A percentile compares a stretch with the other conserved stretches of the same genome.
Conservation (phyloP, 1,140 invertebrate species). For the Carcinoscorpius rotundicauda region DNA sequence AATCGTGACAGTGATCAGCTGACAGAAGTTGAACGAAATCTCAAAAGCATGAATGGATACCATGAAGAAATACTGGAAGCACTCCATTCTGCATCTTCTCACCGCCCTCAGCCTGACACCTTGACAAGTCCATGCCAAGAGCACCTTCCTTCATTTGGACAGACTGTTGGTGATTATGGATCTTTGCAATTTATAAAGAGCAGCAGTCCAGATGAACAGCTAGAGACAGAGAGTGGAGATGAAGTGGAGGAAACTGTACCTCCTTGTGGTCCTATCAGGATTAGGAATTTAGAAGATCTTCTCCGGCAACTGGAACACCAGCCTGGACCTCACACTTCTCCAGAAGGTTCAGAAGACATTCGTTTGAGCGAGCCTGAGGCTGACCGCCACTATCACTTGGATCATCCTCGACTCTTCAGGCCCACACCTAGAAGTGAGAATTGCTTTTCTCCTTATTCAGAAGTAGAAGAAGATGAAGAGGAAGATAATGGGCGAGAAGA, state of each 20-base stretch:
- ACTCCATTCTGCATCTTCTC: conserved; percentile 35
- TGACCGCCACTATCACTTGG: conserved; percentile 51
- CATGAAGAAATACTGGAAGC: conserved; percentile 84
- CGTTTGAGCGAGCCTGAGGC: conserved; percentile 81
- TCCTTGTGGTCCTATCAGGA: conserved; percentile 42
- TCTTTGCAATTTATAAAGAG: conserved; percentile 9
- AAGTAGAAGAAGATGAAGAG: conserved; percentile 15
- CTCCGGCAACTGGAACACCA: conserved; percentile 82
- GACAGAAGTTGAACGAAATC: conserved; percentile 57
- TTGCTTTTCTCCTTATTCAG: conserved; percentile 1
- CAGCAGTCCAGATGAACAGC: conserved; percentile 9
- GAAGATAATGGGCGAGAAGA: conserved; percentile 10
- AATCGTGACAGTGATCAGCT: conserved; percentile 27
- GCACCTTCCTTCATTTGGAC: conserved; percentile 9
- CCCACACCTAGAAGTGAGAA: neutral
- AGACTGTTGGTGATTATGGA: conserved; percentile 10
- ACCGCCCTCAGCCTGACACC: conserved; percentile 10
- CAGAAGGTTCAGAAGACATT: conserved; percentile 72
- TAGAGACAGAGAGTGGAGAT: conserved; percentile 27
- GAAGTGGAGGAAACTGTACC: conserved; percentile 29
- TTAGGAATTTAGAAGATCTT: conserved; percentile 79
- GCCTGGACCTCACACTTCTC: conserved; percentile 61
- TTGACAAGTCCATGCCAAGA: conserved; percentile 14
- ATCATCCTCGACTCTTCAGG: neutral
- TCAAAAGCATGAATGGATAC: conserved; percentile 80